Base-by-base conservation (phyloP, 1,140 invertebrate genomes). In the Tetragonula clypearis region DNA sequence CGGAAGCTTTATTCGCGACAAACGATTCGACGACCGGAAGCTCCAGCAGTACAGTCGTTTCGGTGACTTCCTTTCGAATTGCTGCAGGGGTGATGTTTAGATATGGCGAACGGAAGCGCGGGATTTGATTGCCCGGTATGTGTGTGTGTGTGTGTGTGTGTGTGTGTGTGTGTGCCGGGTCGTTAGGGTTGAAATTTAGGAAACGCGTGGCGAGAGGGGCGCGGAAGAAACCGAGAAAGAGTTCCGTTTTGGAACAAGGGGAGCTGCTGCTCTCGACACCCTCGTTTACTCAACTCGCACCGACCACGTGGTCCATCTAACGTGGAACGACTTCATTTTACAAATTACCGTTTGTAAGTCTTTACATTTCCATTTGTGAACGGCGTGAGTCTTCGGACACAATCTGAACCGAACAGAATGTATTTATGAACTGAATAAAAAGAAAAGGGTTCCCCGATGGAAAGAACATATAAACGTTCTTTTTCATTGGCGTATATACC, bases 171-270 rank as follows among this genome's bases (percentile, higher is more conserved):
- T n/a, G 30, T 21, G 35, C 21, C 23, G 30, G 75, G 21, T 65
- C 75, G 75, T 78, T 78, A 78, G 75, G 75, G 75, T 41, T 62
- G 75, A 78, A 65, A 65, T 78, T 78, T 65, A 4, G 75, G 75
- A 76, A 56, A 49, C 62, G 30, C 53, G 15, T 26, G 58, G 58
- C 26, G 58, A 26, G 58, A n/a, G 58, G 79, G n/a, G 65, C 15
- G 26, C 71, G 56, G 49, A 73, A 53, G 58, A 72, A 53, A 30
- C n/a, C 30, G 19, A 21, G 30, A 74, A 60, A 35, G 74, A 49
- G 41, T 49, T 49, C 17, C 19, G 30, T 26, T 26, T 49, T 21
- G 60, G 35, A 49, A 56, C 17, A n/a, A 26, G 58, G 80, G 60
- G 35, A 35, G 49, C 14, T 56, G 62, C 60, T 56, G 21, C 55